Evolutionary conservation across 2,113 vertebrate genomes (phyloP).

Genomic region (Myrmecobius fasciatus): DNA sequence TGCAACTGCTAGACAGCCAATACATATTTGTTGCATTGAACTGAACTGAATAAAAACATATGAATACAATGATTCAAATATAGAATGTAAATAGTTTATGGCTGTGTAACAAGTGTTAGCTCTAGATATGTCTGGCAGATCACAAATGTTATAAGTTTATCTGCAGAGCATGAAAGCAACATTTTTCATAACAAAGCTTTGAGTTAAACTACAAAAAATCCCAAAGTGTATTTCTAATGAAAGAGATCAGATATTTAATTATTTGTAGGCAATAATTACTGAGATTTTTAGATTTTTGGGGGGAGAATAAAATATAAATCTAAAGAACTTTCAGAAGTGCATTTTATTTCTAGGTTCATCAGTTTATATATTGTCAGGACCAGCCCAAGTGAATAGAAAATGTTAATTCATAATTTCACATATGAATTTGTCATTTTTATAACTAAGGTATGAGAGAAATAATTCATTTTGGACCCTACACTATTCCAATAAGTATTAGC

Average conservation of each 20-base stretch:
- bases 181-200: background rate
- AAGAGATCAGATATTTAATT: background rate
- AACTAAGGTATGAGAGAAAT: background rate
- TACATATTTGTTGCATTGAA: background rate
- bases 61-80: background rate
- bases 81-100: background rate
- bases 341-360: background rate
- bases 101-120: background rate
- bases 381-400: background rate
- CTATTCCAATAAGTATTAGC: too few relatives aligned
- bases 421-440: background rate
- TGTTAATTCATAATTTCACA: background rate
- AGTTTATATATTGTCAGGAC: background rate
- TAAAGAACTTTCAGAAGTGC: background rate
- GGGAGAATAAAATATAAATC: background rate
- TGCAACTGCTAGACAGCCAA: background rate
- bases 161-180: background rate
- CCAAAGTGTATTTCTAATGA: background rate
- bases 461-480: too few relatives aligned
- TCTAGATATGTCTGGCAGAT: background rate
- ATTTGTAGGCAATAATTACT: background rate
- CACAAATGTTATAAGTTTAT: slow-evolving; percentile 1
- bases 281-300: background rate
- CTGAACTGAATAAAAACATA: background rate
- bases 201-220: background rate